Conservation (phyloP, 2,888 invertebrate species). For the Habroteleia sp. region DNA sequence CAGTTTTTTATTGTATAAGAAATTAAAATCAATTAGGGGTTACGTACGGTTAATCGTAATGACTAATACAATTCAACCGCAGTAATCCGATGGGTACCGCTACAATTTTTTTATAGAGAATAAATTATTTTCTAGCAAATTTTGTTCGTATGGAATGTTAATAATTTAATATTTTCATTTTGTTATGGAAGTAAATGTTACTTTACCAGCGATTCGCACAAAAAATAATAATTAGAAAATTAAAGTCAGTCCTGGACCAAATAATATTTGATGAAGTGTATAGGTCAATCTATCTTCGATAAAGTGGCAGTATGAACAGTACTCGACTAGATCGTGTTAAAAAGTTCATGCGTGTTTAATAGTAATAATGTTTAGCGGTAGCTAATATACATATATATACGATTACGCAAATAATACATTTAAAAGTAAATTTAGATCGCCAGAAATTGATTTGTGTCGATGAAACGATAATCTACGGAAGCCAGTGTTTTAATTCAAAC, state of each 20-base stretch:
- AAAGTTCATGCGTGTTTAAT: constrained; percentile 46
- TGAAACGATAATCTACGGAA: too few species aligned
- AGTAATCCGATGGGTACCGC: constrained; percentile 10
- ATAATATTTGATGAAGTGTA: constrained; percentile 23
- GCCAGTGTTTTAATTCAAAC: too few species aligned
- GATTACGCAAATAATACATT: constrained; percentile 28
- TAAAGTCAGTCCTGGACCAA: constrained; percentile 69
- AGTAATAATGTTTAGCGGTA: constrained; percentile 41
- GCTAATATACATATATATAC: constrained; percentile 26
- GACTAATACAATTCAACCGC: constrained; percentile 1
- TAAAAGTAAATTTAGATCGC: constrained; percentile 19
- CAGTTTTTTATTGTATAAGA: constrained; percentile 13
- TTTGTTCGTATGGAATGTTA: constrained; percentile 1
- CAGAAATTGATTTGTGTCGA: constrained; percentile 32
- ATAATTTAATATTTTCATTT: constrained; percentile 17
- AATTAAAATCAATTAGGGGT: background rate
- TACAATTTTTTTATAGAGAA: constrained; percentile 3
- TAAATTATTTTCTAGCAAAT: constrained; percentile 10
- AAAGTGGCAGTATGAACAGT: constrained; percentile 21
- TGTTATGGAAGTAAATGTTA: background rate
- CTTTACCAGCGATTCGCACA: constrained; percentile 47
- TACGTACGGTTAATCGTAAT: background rate
- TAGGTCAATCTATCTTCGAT: constrained; percentile 20
- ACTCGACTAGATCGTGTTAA: constrained; percentile 31
- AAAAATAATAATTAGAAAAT: constrained; percentile 12